These are phyloP conservation scores for Anas flavirostris DNA, from an alignment of 2,797 vertebrate genomes.

Conservation along the genomic window DNA sequence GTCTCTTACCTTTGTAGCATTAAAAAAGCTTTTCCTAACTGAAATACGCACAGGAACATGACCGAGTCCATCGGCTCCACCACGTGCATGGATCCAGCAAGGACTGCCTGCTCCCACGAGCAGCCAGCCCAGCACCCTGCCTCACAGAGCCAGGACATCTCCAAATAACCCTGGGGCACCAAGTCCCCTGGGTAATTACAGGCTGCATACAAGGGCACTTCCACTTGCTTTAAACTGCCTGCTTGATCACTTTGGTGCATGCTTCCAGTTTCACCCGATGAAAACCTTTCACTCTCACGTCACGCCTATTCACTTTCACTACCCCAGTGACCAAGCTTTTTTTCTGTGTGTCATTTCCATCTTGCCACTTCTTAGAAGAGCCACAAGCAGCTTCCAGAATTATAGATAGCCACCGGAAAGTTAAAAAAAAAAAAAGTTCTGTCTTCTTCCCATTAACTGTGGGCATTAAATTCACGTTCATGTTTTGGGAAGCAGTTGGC, in stretches of 20 bases:
- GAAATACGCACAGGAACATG: accelerated
- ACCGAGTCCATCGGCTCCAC: accelerated
- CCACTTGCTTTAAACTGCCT: neutral
- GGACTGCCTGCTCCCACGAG: accelerated
- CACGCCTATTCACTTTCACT: neutral
- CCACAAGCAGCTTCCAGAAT: neutral
- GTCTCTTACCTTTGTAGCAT: neutral
- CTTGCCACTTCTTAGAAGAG: neutral
- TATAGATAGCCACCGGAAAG: neutral
- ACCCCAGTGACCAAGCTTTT: accelerated
- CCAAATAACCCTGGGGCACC: neutral
- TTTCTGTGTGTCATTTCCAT: accelerated
- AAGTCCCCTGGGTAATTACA: accelerated
- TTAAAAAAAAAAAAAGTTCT: neutral
- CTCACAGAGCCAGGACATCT: neutral
- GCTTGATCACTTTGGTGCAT: neutral
- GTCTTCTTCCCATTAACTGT: neutral
- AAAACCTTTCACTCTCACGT: neutral
- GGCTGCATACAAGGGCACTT: accelerated
- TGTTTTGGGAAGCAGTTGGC: neutral
- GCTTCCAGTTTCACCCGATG: accelerated
- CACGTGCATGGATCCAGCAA: neutral
- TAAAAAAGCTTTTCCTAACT: neutral
- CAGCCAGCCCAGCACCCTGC: neutral
- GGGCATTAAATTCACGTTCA: neutral